phyloP scores from a whole-genome alignment of 2,888 invertebrate species.

The Synanthedon myopaeformis region DNA sequence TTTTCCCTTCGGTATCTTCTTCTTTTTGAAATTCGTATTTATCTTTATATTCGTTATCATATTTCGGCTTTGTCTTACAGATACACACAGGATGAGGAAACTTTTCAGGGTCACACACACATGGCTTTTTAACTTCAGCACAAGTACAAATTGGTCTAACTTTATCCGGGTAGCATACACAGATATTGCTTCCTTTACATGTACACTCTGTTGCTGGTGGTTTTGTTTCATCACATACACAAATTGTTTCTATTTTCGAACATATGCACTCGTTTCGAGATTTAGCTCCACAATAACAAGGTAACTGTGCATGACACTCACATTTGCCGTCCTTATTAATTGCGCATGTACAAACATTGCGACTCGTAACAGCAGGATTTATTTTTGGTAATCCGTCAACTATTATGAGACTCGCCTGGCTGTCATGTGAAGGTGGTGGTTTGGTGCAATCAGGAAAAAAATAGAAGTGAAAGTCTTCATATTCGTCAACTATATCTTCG shows the following conservation, averaged over 20 bases:
- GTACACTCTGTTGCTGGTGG: constrained; percentile 35
- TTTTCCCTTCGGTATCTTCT: constrained; percentile 5
- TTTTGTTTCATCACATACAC: constrained; percentile 31
- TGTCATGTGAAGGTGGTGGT: constrained; percentile 23
- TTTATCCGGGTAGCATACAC: constrained; percentile 38
- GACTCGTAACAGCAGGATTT: constrained; percentile 23
- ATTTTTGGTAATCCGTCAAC: constrained; percentile 48
- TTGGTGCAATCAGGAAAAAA: constrained; percentile 57
- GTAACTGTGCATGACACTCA: constrained; percentile 33
- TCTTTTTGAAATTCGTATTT: constrained; percentile 3
- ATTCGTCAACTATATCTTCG: constrained; percentile 26
- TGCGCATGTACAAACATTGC: constrained; percentile 32
- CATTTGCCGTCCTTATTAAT: constrained; percentile 35
- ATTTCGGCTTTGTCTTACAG: constrained; percentile 34
- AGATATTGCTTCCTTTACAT: constrained; percentile 34
- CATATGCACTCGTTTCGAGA: constrained; percentile 37
- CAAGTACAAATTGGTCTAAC: constrained; percentile 38
- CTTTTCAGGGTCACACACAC: constrained; percentile 36
- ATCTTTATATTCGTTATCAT: constrained; percentile 3
- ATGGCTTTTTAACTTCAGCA: constrained; percentile 40
- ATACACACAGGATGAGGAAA: constrained; percentile 41
- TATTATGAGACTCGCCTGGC: constrained; percentile 38
- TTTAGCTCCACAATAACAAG: constrained; percentile 49
- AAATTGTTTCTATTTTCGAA: constrained; percentile 28
- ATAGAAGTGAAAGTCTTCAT: constrained; percentile 50